Conservation (phyloP, 1,140 invertebrate species). For the Telenomus remus region DNA sequence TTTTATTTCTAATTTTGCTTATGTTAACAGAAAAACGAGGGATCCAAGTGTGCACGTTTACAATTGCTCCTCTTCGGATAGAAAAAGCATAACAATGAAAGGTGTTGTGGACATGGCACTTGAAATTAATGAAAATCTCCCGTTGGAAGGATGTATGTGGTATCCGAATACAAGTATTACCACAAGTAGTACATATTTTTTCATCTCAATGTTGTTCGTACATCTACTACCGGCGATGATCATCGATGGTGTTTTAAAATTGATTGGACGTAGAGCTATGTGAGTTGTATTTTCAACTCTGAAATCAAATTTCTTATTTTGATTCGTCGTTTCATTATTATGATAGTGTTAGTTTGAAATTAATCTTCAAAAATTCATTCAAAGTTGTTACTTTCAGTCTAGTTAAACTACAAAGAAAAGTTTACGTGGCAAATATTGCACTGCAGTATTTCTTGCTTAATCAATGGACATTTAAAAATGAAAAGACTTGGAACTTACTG, state of each 20-base stretch:
- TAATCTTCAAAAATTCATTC: too few species aligned
- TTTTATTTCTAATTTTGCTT: slow-evolving; percentile 4
- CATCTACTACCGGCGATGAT: slow-evolving; percentile 84
- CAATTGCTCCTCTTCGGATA: slow-evolving; percentile 80
- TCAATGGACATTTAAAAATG: slow-evolving; percentile 88
- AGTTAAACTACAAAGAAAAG: slow-evolving; percentile 85
- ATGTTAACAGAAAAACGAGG: slow-evolving; percentile 60
- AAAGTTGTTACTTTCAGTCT: slow-evolving; percentile 77
- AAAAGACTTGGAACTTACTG: slow-evolving; percentile 82
- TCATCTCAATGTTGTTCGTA: slow-evolving; percentile 77
- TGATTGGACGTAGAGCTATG: slow-evolving; percentile 83
- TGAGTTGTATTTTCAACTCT: slow-evolving; percentile 72
- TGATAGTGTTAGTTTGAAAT: neutral
- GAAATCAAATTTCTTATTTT: neutral
- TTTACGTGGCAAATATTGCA: slow-evolving; percentile 85
- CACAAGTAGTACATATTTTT: slow-evolving; percentile 74
- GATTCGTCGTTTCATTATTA: neutral
- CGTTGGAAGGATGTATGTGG: slow-evolving; percentile 83
- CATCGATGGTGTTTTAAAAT: slow-evolving; percentile 78
- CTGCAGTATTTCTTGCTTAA: slow-evolving; percentile 87
- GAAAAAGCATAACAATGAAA: slow-evolving; percentile 82
- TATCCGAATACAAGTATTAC: slow-evolving; percentile 77
- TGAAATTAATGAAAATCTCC: slow-evolving; percentile 74
- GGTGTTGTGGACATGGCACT: slow-evolving; percentile 78
- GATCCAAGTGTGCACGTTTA: slow-evolving; percentile 77